phyloP scores from a whole-genome alignment of 2,888 invertebrate species.

The Amphipoea oculea region DNA sequence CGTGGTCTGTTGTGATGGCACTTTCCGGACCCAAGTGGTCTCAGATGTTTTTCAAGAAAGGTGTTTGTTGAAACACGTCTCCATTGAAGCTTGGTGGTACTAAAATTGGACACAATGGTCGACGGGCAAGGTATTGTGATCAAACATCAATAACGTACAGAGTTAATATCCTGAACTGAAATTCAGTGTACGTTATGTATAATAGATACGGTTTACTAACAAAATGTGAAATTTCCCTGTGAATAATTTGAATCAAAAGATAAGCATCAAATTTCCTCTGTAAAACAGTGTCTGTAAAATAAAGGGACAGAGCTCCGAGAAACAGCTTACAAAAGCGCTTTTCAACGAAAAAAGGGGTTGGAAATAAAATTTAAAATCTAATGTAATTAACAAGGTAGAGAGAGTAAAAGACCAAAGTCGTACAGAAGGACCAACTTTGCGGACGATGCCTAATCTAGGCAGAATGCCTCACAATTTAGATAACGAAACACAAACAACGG shows the following conservation, averaged over 20 bases:
- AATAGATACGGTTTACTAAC: conserved; percentile 16
- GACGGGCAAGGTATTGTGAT: conserved; percentile 22
- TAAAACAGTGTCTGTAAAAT: conserved; percentile 22
- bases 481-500: conserved; percentile 61
- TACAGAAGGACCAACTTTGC: conserved; percentile 42
- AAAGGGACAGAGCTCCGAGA: conserved; percentile 6
- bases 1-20: conserved; percentile 47
- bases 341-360: conserved; percentile 32
- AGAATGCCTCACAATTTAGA: conserved; percentile 62
- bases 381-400: conserved; percentile 38
- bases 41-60: conserved; percentile 40
- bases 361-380: conserved; percentile 43
- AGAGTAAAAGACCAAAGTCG: conserved; percentile 39
- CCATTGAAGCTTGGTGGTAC: conserved; percentile 23
- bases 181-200: conserved; percentile 13
- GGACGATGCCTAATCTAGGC: conserved; percentile 52
- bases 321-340: conserved; percentile 27
- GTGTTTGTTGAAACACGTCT: conserved; percentile 39
- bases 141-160: conserved; percentile 30
- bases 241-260: conserved; percentile 50
- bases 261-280: conserved; percentile 59
- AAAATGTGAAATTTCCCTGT: conserved; percentile 7
- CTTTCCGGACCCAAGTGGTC: conserved; percentile 63
- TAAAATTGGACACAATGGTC: conserved; percentile 50
- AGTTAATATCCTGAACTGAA: conserved; percentile 40